These are phyloP conservation scores for Saguinus midas DNA, from an alignment of 2,113 vertebrate species.

Conservation along the genomic window DNA sequence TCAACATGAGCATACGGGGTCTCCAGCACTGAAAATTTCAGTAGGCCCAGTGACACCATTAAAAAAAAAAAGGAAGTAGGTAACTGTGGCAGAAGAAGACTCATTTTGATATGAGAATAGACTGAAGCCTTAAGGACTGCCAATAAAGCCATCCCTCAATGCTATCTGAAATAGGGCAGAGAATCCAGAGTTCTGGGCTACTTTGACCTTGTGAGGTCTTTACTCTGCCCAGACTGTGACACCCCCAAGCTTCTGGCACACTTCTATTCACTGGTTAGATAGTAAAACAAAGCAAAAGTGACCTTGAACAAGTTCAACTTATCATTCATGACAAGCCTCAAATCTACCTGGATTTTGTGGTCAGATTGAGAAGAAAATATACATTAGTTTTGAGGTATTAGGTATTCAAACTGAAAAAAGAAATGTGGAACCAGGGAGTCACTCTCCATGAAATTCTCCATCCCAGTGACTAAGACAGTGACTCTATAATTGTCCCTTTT, in stretches of 20 bases:
- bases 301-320: background rate
- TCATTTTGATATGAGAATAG: background rate
- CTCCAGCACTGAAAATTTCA: background rate
- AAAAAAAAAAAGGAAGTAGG: background rate
- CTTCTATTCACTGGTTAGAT: background rate
- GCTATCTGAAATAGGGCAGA: background rate
- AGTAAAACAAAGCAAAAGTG: conserved; percentile 20
- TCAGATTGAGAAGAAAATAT: background rate
- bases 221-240: background rate
- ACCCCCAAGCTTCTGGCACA: background rate
- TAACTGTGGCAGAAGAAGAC: background rate
- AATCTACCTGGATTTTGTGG: background rate
- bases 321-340: background rate
- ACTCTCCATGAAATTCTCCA: background rate
- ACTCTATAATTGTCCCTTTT: background rate
- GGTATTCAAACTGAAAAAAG: background rate
- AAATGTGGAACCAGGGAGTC: background rate
- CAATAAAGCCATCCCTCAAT: background rate
- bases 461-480: background rate
- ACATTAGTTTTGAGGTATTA: background rate
- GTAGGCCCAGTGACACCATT: background rate
- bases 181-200: background rate
- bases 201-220: background rate
- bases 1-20: background rate
- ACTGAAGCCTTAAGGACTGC: background rate